Evolutionary conservation across 2,888 invertebrate species (phyloP).

Genomic region (Hirtodrosophila cameraria): DNA sequence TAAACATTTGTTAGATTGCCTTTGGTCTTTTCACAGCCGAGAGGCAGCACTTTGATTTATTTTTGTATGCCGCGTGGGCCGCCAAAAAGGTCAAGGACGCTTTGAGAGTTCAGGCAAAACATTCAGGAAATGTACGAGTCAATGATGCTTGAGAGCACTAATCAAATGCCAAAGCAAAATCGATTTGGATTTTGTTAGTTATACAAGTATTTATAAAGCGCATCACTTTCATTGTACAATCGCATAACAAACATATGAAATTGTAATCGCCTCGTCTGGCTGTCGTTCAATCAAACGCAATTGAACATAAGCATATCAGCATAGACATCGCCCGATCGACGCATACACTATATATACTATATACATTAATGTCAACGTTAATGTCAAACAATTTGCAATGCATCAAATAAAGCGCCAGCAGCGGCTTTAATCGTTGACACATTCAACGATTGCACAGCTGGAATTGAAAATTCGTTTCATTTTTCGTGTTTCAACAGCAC

Average conservation of each 20-base stretch:
- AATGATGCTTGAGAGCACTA: slow-evolving; percentile 32
- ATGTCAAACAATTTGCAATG: slow-evolving; percentile 70
- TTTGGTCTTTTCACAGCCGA: slow-evolving; percentile 20
- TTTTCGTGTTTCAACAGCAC: slow-evolving; percentile 36
- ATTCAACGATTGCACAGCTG: slow-evolving; percentile 14
- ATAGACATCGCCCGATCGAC: slow-evolving; percentile 31
- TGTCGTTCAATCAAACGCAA: slow-evolving; percentile 51
- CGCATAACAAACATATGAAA: slow-evolving; percentile 9
- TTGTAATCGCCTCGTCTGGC: slow-evolving; percentile 10
- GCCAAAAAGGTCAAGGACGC: slow-evolving; percentile 48
- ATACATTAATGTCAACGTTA: slow-evolving; percentile 45
- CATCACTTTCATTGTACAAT: slow-evolving; percentile 19
- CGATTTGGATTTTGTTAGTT: slow-evolving; percentile 57
- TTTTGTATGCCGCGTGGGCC: slow-evolving; percentile 43
- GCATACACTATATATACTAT: slow-evolving; percentile 3
- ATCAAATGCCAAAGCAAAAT: slow-evolving; percentile 61
- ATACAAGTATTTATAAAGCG: slow-evolving; percentile 40
- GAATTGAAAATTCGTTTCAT: slow-evolving; percentile 31
- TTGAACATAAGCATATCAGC: slow-evolving; percentile 39
- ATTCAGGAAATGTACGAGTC: slow-evolving; percentile 54
- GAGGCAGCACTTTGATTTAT: slow-evolving; percentile 40
- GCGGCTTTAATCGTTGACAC: slow-evolving; percentile 3
- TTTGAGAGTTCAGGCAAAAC: slow-evolving; percentile 25
- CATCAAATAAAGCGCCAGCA: slow-evolving; percentile 41
- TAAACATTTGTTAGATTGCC: slow-evolving; percentile 25